Evolutionary conservation across 2,888 invertebrate genomes (phyloP).

Genomic region (Platycheirus rosarum): DNA sequence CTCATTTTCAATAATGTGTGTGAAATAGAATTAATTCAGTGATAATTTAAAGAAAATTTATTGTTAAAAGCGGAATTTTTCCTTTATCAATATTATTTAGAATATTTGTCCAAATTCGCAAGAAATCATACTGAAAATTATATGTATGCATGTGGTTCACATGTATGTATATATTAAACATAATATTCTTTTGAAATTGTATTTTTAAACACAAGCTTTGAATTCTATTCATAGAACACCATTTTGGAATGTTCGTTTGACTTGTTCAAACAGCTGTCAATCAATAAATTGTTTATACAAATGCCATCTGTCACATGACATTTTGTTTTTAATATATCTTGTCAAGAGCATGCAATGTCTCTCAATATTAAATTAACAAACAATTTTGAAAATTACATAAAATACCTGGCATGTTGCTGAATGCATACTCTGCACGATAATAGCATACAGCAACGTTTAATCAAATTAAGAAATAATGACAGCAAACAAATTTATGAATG

Average conservation of each 20-base stretch:
- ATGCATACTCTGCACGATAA: background rate
- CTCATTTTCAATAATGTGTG: no score
- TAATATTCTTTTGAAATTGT: no score
- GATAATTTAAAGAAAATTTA: conserved; percentile 8
- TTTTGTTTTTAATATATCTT: background rate
- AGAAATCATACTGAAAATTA: background rate
- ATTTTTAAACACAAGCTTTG: no score
- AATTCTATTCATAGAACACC: conserved; percentile 3
- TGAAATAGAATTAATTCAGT: no score
- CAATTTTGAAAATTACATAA: no score
- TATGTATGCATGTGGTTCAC: no score
- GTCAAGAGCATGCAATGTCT: no score
- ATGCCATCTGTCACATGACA: conserved; percentile 22
- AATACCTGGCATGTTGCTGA: background rate
- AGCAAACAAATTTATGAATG: conserved; percentile 21
- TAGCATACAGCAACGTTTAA: background rate
- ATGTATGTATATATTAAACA: no score
- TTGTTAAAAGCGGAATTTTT: background rate
- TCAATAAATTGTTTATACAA: background rate
- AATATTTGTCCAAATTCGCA: conserved; percentile 4
- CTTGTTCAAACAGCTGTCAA: conserved; percentile 9
- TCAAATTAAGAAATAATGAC: background rate
- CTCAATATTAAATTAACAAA: no score
- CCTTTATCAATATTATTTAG: background rate
- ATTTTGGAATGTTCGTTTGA: background rate